Evolutionary conservation across 2,797 vertebrate genomes (phyloP).

Genomic region (Mormyrus proboscirostris): DNA sequence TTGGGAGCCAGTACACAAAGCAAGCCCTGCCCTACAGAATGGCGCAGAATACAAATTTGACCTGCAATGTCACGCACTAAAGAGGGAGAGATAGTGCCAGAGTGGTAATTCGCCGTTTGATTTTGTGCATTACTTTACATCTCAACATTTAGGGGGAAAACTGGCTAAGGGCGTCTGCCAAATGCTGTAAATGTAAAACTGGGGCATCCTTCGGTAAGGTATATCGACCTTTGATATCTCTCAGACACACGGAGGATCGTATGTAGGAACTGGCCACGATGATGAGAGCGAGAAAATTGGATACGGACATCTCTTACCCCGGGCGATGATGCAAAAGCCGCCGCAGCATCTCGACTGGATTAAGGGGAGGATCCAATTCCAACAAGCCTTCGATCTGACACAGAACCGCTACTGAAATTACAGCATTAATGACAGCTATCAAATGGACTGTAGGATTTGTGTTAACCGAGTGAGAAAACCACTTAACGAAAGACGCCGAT

Average conservation of each 20-base stretch:
- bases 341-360: constrained; percentile 52
- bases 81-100: constrained; percentile 6
- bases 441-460: constrained; percentile 12
- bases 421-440: constrained; percentile 37
- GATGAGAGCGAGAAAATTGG: constrained; percentile 55
- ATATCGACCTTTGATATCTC: not conserved
- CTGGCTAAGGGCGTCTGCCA: too few species aligned
- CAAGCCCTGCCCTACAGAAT: constrained; percentile 23
- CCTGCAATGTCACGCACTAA: constrained; percentile 28
- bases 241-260: constrained; percentile 47
- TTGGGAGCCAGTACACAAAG: not conserved
- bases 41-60: constrained; percentile 31
- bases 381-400: constrained; percentile 44
- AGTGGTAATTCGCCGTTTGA: not conserved
- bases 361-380: constrained; percentile 46
- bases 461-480: not conserved
- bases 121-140: not conserved
- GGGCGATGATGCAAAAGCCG: constrained; percentile 58
- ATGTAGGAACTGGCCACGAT: constrained; percentile 52
- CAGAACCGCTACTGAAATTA: constrained; percentile 42
- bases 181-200: not conserved
- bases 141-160: not conserved
- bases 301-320: constrained; percentile 60
- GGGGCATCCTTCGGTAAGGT: not conserved
- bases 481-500: not conserved